Evolutionary conservation across 2,888 invertebrate genomes (phyloP).

Genomic region (Leuctra nigra): DNA sequence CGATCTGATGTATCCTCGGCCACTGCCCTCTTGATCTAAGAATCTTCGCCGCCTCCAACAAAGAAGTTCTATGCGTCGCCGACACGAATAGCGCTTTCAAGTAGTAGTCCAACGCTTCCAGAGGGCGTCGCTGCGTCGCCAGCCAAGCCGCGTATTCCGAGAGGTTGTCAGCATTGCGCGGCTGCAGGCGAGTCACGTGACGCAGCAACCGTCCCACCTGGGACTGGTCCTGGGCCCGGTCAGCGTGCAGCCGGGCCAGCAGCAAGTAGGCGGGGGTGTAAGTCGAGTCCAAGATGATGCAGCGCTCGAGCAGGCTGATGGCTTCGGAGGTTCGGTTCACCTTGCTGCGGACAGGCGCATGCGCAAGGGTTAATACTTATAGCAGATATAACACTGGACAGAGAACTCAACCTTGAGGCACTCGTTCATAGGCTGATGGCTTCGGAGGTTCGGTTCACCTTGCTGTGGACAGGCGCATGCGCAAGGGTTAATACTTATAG

Average conservation of each 20-base stretch:
- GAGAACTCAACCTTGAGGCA: too few relatives aligned
- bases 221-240: slow-evolving; percentile 33
- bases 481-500: too few relatives aligned
- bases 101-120: slow-evolving; percentile 49
- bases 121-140: slow-evolving; percentile 48
- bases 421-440: too few relatives aligned
- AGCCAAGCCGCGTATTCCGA: slow-evolving; percentile 68
- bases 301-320: slow-evolving; percentile 59
- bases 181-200: slow-evolving; percentile 58
- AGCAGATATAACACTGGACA: too few relatives aligned
- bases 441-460: too few relatives aligned
- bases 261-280: slow-evolving; percentile 65
- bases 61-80: slow-evolving; percentile 48
- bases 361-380: too few relatives aligned
- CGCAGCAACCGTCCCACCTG: slow-evolving; percentile 46
- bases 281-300: slow-evolving; percentile 57
- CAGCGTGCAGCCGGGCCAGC: slow-evolving; percentile 50
- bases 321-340: slow-evolving; percentile 59
- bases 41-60: slow-evolving; percentile 54
- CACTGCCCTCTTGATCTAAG: slow-evolving; percentile 57
- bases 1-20: slow-evolving; percentile 56
- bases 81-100: slow-evolving; percentile 48
- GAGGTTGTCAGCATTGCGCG: slow-evolving; percentile 60
- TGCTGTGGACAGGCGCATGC: too few relatives aligned
- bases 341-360: too few relatives aligned